Evolutionary conservation across 2,797 vertebrate genomes (phyloP).

Genomic region (Siniperca scherzeri): DNA sequence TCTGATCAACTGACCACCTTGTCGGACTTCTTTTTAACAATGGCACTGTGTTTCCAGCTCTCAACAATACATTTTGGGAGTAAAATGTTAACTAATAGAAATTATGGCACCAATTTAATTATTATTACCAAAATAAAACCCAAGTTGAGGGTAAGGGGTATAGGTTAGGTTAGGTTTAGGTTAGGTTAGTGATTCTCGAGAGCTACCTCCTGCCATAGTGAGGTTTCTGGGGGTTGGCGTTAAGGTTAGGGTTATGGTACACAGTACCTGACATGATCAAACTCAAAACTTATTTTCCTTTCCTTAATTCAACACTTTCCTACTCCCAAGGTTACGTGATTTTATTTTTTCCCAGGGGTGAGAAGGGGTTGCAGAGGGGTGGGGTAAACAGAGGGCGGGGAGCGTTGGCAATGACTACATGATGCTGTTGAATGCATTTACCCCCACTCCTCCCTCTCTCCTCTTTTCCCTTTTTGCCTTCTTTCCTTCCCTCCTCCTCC

Average conservation of each 20-base stretch:
- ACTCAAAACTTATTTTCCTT: background rate
- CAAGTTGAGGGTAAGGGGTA: background rate
- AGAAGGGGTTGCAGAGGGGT: background rate
- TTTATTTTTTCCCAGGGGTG: background rate
- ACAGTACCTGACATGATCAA: background rate
- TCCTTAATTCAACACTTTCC: background rate
- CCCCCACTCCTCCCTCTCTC: background rate
- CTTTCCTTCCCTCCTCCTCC: background rate
- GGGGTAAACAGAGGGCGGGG: background rate
- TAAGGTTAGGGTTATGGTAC: background rate
- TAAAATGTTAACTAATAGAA: background rate
- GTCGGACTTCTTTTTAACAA: no score
- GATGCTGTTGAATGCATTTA: slow-evolving; percentile 40
- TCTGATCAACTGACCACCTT: no score
- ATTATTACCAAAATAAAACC: background rate
- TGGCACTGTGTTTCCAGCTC: background rate
- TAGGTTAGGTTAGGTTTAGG: background rate
- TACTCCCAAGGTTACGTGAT: background rate
- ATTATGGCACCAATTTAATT: no score
- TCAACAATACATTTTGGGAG: background rate
- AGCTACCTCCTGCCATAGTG: background rate
- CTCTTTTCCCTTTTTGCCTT: background rate
- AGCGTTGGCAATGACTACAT: slow-evolving; percentile 66
- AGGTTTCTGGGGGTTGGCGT: no score
- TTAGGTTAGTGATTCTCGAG: background rate